These are phyloP conservation scores for Cephus runcator DNA, from an alignment of 2,888 invertebrate species.

Conservation along the genomic window DNA sequence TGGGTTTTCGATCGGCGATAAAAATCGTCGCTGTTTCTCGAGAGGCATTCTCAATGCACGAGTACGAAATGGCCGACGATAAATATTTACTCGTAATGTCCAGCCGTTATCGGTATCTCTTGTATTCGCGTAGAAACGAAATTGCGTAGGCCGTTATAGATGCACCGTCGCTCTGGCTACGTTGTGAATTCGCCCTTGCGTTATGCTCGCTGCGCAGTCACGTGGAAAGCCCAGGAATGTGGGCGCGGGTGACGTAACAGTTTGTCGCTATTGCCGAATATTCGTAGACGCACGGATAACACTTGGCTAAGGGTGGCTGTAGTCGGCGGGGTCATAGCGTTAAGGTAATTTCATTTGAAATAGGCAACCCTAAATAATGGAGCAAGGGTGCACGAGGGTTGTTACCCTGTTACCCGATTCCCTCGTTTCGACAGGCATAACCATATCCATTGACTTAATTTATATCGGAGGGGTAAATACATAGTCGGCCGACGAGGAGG, in stretches of 20 bases:
- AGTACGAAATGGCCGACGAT: not conserved
- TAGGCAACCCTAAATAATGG: not conserved
- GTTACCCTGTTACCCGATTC: not conserved
- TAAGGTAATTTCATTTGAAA: not conserved
- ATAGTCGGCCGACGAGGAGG: not conserved
- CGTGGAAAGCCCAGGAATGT: not conserved
- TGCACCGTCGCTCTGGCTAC: not conserved
- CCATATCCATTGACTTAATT: conserved; percentile 11
- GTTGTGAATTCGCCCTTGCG: not conserved
- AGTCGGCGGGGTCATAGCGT: not conserved
- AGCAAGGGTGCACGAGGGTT: not conserved
- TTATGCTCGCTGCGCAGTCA: not conserved
- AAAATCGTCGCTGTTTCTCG: not conserved
- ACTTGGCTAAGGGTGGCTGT: not conserved
- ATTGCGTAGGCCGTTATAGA: too few species aligned
- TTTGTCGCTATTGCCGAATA: not conserved
- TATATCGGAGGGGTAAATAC: not conserved
- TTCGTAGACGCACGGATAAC: not conserved
- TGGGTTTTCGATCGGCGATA: not conserved
- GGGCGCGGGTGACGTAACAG: not conserved
- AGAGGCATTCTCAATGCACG: not conserved
- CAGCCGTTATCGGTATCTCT: not conserved
- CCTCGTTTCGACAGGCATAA: conserved; percentile 3
- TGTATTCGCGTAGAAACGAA: too few species aligned
- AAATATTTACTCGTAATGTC: not conserved